Evolutionary conservation across 2,888 invertebrate genomes (phyloP).

Genomic region (Acronicta leporina): DNA sequence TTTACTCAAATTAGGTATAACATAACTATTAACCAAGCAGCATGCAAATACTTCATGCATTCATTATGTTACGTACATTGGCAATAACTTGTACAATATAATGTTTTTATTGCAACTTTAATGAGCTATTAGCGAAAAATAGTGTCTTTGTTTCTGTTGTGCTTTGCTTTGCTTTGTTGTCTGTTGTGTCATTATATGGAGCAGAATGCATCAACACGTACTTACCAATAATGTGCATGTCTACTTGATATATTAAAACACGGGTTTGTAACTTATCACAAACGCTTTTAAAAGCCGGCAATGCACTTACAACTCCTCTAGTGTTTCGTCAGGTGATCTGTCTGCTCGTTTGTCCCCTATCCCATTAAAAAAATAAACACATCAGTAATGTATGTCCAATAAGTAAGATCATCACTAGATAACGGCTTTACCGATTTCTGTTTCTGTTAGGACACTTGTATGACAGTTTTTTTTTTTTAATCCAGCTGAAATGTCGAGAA

Average conservation of each 20-base stretch:
- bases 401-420: too few relatives aligned
- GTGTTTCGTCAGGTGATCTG: too few relatives aligned
- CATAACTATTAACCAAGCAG: not conserved
- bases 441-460: too few relatives aligned
- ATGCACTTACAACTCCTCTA: too few relatives aligned
- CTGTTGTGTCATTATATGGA: conserved; percentile 7
- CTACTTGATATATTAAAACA: not conserved
- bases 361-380: too few relatives aligned
- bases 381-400: too few relatives aligned
- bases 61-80: conserved; percentile 11
- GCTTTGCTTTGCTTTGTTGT: conserved; percentile 22
- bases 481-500: too few relatives aligned
- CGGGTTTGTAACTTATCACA: too few relatives aligned
- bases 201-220: conserved; percentile 35
- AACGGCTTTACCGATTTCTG: too few relatives aligned
- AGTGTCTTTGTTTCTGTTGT: conserved; percentile 32
- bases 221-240: conserved; percentile 5
- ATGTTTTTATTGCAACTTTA: conserved; percentile 40
- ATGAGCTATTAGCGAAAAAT: conserved; percentile 44
- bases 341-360: too few relatives aligned
- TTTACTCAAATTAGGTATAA: not conserved
- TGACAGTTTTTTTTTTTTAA: too few relatives aligned
- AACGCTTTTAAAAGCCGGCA: too few relatives aligned
- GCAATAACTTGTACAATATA: conserved; percentile 32
- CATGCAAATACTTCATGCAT: conserved; percentile 9